A percentile compares a stretch with the other conserved stretches of the same genome.
These are phyloP conservation scores for Nasonovia ribisnigri DNA, from an alignment of 2,888 invertebrate species.

Conservation along the genomic window DNA sequence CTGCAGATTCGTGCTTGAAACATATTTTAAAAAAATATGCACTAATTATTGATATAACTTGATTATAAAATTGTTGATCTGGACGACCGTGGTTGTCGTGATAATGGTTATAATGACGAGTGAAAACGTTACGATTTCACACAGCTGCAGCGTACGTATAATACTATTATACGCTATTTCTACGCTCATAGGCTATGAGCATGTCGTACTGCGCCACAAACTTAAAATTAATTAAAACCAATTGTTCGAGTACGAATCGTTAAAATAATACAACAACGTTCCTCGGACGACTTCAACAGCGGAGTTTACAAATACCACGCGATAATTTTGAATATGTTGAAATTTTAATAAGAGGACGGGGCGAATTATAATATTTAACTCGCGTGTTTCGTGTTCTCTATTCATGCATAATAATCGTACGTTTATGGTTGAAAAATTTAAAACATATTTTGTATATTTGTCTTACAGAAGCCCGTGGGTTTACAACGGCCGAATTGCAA, in stretches of 20 bases:
- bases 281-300: background rate
- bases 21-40: background rate
- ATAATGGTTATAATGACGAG: background rate
- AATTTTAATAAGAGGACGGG: background rate
- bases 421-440: slow-evolving; percentile 8
- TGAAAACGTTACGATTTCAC: background rate
- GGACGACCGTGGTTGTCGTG: background rate
- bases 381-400: slow-evolving; percentile 10
- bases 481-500: background rate
- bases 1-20: background rate
- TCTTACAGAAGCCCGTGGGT: background rate
- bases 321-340: background rate
- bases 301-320: background rate
- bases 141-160: background rate
- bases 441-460: too few relatives aligned
- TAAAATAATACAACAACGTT: background rate
- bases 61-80: background rate
- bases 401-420: slow-evolving; percentile 2
- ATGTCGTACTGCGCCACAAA: background rate
- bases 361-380: background rate
- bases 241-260: background rate
- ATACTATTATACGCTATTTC: background rate
- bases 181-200: background rate
- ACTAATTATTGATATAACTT: background rate
- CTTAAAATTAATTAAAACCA: background rate